Percentiles rank a stretch among this genome's conserved stretches.
Evolutionary conservation across 1,140 invertebrate genomes (phyloP).

Genomic region (Chironomus tepperi): DNA sequence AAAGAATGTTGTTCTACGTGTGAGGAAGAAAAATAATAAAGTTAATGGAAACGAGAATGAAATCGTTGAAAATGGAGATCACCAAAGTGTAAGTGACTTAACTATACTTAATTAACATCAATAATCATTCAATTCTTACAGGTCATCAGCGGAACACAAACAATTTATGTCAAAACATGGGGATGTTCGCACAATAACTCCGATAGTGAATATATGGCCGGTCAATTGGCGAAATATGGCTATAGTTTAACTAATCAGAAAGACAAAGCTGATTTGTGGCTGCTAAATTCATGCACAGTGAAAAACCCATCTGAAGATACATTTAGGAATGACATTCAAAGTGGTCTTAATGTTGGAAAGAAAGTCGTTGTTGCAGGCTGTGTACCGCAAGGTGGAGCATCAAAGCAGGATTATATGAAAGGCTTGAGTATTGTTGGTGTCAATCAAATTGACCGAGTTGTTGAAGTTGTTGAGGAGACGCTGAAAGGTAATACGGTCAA

Average conservation of each 20-base stretch:
- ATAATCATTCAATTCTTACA: slow-evolving; percentile 28
- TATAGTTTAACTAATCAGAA: slow-evolving; percentile 80
- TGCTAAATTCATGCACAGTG: slow-evolving; percentile 92
- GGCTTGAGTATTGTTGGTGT: slow-evolving; percentile 91
- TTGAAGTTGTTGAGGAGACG: slow-evolving; percentile 97
- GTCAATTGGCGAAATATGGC: slow-evolving; percentile 77
- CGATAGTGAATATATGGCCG: slow-evolving; percentile 97
- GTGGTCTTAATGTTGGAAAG: slow-evolving; percentile 66
- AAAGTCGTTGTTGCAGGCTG: slow-evolving; percentile 91
- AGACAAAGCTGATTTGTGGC: slow-evolving; percentile 79
- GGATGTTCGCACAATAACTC: slow-evolving; percentile 95
- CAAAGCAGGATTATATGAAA: slow-evolving; percentile 61
- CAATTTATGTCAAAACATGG: slow-evolving; percentile 93
- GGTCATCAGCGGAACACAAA: slow-evolving; percentile 80
- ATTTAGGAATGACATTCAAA: slow-evolving; percentile 86
- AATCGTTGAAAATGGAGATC: slow-evolving; percentile 30
- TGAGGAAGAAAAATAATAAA: slow-evolving; percentile 43
- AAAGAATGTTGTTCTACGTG: slow-evolving; percentile 55
- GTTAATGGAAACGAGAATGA: slow-evolving; percentile 25
- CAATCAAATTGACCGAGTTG: slow-evolving; percentile 95
- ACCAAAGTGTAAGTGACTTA: slow-evolving; percentile 26
- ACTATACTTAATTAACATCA: not conserved
- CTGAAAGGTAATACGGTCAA: slow-evolving; percentile 65
- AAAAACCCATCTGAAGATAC: slow-evolving; percentile 96
- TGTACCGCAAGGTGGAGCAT: slow-evolving; percentile 79